Percentiles rank a stretch among this genome's conserved stretches.
phyloP scores from a whole-genome alignment of 2,888 invertebrate genomes.

The Thymelicus acteon region DNA sequence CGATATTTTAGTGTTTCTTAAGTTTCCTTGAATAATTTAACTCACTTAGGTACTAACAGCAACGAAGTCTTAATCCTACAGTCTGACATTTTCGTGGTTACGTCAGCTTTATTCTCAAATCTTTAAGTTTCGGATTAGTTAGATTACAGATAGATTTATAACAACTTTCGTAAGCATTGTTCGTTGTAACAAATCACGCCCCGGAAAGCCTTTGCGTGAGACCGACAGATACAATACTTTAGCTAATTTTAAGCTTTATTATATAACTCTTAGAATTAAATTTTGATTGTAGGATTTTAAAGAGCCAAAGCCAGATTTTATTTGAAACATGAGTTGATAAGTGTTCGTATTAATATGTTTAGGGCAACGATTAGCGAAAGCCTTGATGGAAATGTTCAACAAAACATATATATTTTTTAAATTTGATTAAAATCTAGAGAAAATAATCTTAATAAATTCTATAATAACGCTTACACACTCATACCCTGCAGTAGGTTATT shows the following conservation, averaged over 20 bases:
- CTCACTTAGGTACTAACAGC: neutral
- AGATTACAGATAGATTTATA: slow-evolving; percentile 34
- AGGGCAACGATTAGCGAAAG: slow-evolving; percentile 16
- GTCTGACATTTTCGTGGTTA: slow-evolving; percentile 13
- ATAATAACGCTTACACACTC: no score
- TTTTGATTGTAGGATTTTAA: neutral
- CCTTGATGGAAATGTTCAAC: neutral
- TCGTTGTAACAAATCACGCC: slow-evolving; percentile 33
- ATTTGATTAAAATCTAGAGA: neutral
- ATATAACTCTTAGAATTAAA: neutral
- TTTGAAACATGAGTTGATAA: slow-evolving; percentile 25
- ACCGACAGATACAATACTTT: slow-evolving; percentile 10
- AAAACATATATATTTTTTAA: neutral
- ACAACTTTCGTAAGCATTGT: slow-evolving; percentile 35
- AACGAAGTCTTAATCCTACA: neutral
- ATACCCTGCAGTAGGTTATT: no score
- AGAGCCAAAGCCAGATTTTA: slow-evolving; percentile 4
- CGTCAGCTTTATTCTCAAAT: slow-evolving; percentile 24
- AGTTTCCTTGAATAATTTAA: neutral
- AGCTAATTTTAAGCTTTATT: neutral
- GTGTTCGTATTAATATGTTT: slow-evolving; percentile 21
- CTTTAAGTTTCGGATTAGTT: slow-evolving; percentile 32
- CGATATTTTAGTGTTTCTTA: neutral
- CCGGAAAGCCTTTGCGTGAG: slow-evolving; percentile 34
- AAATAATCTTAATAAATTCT: no score